phyloP scores from a whole-genome alignment of 1,140 invertebrate genomes.

The Brachionus plicatilis region DNA sequence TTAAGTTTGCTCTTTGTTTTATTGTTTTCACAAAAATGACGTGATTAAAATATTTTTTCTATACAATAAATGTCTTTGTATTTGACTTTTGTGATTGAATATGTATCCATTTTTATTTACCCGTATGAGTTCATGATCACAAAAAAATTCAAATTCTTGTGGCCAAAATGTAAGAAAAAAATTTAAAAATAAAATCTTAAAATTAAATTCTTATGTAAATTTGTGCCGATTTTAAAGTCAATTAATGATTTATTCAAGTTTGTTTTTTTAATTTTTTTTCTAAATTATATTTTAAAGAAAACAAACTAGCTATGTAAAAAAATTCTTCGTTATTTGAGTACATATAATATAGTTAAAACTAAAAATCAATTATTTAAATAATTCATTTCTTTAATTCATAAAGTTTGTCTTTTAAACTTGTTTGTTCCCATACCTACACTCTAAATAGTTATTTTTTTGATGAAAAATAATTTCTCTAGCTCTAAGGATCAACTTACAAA shows the following conservation, averaged over 20 bases:
- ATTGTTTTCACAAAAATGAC: background rate
- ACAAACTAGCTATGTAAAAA: background rate
- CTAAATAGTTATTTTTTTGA: background rate
- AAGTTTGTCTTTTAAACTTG: conserved; percentile 16
- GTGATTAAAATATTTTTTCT: background rate
- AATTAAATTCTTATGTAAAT: background rate
- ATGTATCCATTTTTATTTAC: background rate
- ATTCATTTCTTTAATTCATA: background rate
- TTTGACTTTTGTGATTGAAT: background rate
- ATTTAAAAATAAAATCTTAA: background rate
- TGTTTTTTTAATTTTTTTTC: background rate
- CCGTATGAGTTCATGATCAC: background rate
- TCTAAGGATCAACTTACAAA: background rate
- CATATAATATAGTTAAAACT: background rate
- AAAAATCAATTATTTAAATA: background rate
- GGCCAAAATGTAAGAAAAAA: background rate
- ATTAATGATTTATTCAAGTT: background rate
- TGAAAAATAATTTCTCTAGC: background rate
- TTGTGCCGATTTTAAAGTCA: background rate
- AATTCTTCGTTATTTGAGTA: background rate
- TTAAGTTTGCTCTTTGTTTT: background rate
- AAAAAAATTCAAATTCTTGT: background rate
- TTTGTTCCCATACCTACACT: conserved; percentile 24
- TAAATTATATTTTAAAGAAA: background rate
- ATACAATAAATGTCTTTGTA: background rate